These are phyloP conservation scores for Odontomachus brunneus DNA, from an alignment of 1,140 invertebrate species.

Conservation along the genomic window DNA sequence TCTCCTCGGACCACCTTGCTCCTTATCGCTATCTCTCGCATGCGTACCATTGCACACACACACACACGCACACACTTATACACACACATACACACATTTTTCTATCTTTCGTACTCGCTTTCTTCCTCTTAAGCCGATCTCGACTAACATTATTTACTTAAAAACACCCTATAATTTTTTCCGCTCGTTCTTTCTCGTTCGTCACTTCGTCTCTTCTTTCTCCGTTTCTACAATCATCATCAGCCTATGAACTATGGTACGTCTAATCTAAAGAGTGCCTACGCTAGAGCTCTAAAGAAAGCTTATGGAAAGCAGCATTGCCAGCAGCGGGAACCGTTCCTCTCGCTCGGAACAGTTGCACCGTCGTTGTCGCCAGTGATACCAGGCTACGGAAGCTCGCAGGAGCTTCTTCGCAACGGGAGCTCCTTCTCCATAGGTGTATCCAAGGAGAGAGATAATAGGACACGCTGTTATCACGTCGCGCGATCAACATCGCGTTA, in stretches of 20 bases:
- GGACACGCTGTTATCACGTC: background rate
- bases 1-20: conserved; percentile 66
- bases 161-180: conserved; percentile 80
- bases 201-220: background rate
- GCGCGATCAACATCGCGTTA: background rate
- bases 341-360: conserved; percentile 7
- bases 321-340: conserved; percentile 58
- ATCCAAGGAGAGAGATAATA: background rate
- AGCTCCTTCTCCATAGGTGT: background rate
- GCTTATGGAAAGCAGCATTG: conserved; percentile 82
- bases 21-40: conserved; percentile 52
- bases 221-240: conserved; percentile 62
- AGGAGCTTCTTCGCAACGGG: background rate
- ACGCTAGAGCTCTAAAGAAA: conserved; percentile 79
- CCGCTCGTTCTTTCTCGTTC: conserved; percentile 38
- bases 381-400: conserved; percentile 16
- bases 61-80: background rate
- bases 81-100: conserved; percentile 52
- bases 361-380: conserved; percentile 3
- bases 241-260: conserved; percentile 68
- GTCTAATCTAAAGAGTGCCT: conserved; percentile 78
- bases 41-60: conserved; percentile 45
- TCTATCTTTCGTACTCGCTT: conserved; percentile 56
- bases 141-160: conserved; percentile 82
- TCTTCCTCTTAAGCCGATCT: conserved; percentile 79